A percentile compares a stretch with the other conserved stretches of the same genome.
These are phyloP conservation scores for Phalacrocorax brasilianus DNA, from an alignment of 2,113 vertebrate genomes.

Conservation along the genomic window DNA sequence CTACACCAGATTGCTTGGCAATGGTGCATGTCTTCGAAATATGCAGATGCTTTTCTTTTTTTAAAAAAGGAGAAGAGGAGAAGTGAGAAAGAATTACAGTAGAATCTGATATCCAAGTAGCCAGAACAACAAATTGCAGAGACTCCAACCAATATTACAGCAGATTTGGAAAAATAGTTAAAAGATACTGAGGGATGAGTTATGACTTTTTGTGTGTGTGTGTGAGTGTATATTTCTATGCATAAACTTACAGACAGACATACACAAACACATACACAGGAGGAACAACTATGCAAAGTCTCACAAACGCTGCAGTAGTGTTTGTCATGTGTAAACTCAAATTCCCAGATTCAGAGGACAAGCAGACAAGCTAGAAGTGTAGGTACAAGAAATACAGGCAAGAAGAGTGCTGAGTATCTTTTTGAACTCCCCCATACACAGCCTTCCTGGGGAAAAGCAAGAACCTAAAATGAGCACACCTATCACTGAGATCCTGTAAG, in stretches of 20 bases:
- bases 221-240: neutral
- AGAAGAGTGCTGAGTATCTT: neutral
- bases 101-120: conserved; percentile 51
- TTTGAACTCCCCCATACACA: neutral
- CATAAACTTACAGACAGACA: neutral
- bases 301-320: neutral
- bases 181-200: conserved; percentile 8
- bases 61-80: conserved; percentile 47
- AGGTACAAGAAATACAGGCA: neutral
- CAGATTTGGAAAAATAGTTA: conserved; percentile 3
- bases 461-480: neutral
- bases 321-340: neutral
- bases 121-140: conserved; percentile 48
- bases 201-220: neutral
- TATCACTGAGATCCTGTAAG: neutral
- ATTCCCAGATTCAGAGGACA: neutral
- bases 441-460: neutral
- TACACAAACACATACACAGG: neutral
- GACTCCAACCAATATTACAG: conserved; percentile 1
- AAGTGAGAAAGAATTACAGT: conserved; percentile 65
- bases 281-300: neutral
- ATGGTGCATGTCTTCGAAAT: conserved; percentile 60
- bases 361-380: conserved; percentile 9
- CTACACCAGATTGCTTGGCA: conserved; percentile 75
- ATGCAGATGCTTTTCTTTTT: conserved; percentile 72